phyloP scores from a whole-genome alignment of 35 echinoderm and acorn worm genomes.

The Holothuria glaberrima region DNA sequence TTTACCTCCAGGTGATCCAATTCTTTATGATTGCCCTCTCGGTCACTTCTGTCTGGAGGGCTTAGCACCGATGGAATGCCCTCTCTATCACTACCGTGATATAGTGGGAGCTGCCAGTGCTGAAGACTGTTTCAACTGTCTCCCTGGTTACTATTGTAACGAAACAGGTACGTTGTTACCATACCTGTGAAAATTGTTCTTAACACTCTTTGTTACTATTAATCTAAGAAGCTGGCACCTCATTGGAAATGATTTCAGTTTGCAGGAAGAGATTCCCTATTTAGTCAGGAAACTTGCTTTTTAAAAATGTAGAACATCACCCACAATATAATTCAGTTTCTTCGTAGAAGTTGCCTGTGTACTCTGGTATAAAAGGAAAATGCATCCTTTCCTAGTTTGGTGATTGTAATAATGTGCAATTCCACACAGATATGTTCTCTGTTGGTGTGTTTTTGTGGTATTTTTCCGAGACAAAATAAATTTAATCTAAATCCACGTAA shows the following conservation, averaged over 20 bases:
- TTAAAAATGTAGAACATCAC: background rate
- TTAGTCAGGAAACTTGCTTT: too few species aligned
- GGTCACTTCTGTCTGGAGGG: slow-evolving; percentile 91
- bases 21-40: slow-evolving; percentile 80
- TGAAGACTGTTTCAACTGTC: slow-evolving; percentile 82
- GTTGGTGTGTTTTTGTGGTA: too few species aligned
- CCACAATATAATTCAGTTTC: background rate
- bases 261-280: too few species aligned
- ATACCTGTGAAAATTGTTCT: background rate
- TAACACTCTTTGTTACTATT: background rate
- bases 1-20: slow-evolving; percentile 75
- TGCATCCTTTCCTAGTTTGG: too few species aligned
- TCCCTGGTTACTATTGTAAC: slow-evolving; percentile 86
- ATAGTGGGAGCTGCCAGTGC: slow-evolving; percentile 72
- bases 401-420: too few species aligned
- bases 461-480: too few species aligned
- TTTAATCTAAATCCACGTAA: too few species aligned
- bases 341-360: too few species aligned
- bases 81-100: slow-evolving; percentile 90
- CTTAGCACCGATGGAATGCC: slow-evolving; percentile 76
- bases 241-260: background rate
- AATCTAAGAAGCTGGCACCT: background rate
- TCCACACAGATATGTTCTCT: too few species aligned
- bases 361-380: too few species aligned
- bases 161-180: slow-evolving; percentile 68